Evolutionary conservation across 2,888 invertebrate species (phyloP).

Genomic region (Meteorus colon): DNA sequence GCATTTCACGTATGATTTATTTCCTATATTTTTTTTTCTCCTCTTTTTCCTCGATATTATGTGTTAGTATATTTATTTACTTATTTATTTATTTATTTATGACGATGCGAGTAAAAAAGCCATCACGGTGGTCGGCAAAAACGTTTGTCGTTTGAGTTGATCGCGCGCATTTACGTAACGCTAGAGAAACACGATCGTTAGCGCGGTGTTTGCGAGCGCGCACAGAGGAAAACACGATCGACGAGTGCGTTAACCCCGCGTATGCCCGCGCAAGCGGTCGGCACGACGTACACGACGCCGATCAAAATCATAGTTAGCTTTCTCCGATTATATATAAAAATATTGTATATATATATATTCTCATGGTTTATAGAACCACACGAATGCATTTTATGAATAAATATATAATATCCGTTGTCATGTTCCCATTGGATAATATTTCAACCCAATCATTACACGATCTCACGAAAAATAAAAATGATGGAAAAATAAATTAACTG

Average conservation of each 20-base stretch:
- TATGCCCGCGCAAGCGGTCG: slow-evolving; percentile 34
- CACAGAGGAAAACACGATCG: slow-evolving; percentile 41
- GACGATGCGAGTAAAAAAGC: neutral
- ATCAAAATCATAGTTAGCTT: slow-evolving; percentile 32
- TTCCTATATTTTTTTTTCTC: neutral
- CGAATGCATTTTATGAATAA: slow-evolving; percentile 9
- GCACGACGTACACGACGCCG: slow-evolving; percentile 20
- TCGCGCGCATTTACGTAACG: slow-evolving; percentile 58
- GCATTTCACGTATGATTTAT: neutral
- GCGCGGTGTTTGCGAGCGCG: slow-evolving; percentile 31
- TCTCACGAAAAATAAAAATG: neutral
- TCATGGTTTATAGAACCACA: neutral
- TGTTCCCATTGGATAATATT: slow-evolving; percentile 14
- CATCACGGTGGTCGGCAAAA: slow-evolving; percentile 20
- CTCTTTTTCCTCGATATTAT: neutral
- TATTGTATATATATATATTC: neutral
- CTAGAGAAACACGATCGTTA: slow-evolving; percentile 62
- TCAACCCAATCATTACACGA: slow-evolving; percentile 1
- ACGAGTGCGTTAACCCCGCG: slow-evolving; percentile 43
- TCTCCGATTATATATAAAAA: slow-evolving; percentile 30
- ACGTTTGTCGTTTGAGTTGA: slow-evolving; percentile 39
- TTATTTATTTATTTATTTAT: slow-evolving; percentile 15
- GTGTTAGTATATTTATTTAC: neutral
- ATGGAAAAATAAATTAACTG: neutral
- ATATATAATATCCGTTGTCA: slow-evolving; percentile 3